Conservation (phyloP, 1,140 invertebrate genomes). For the Polyergus mexicanus region DNA sequence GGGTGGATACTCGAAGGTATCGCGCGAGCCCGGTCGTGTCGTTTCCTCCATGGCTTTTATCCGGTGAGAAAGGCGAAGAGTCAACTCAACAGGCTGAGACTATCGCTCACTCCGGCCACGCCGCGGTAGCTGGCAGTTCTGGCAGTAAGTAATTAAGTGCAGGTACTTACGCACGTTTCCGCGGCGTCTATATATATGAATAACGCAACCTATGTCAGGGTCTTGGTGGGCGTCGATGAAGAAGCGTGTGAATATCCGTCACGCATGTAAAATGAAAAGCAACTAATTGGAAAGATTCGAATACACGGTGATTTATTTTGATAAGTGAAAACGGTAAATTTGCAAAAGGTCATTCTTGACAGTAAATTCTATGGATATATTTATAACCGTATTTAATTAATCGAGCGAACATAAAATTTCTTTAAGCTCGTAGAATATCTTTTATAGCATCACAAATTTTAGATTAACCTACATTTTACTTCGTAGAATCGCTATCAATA, state of each 20-base stretch:
- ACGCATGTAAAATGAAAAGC: background rate
- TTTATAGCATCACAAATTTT: conserved; percentile 4
- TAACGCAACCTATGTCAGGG: conserved; percentile 65
- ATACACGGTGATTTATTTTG: background rate
- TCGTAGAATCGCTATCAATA: background rate
- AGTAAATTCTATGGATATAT: background rate
- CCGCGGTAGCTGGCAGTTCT: conserved; percentile 75
- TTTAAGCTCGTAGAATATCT: background rate
- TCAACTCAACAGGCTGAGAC: conserved; percentile 57
- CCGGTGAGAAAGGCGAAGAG: conserved; percentile 58
- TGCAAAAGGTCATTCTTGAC: background rate
- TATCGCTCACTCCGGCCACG: conserved; percentile 69
- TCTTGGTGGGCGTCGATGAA: conserved; percentile 64
- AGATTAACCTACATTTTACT: background rate
- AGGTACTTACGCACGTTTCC: conserved; percentile 76
- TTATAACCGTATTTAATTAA: background rate
- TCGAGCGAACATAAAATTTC: background rate
- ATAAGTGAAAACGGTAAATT: background rate
- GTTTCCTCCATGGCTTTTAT: conserved; percentile 48
- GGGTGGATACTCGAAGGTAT: conserved; percentile 9
- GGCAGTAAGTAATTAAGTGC: conserved; percentile 78
- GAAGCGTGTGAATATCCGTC: conserved; percentile 19
- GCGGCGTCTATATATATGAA: conserved; percentile 67
- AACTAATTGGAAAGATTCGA: background rate
- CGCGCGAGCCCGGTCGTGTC: conserved; percentile 35